A percentile compares a stretch with the other conserved stretches of the same genome.
Evolutionary conservation across 2,888 invertebrate species (phyloP).

Genomic region (Salticus scenicus): DNA sequence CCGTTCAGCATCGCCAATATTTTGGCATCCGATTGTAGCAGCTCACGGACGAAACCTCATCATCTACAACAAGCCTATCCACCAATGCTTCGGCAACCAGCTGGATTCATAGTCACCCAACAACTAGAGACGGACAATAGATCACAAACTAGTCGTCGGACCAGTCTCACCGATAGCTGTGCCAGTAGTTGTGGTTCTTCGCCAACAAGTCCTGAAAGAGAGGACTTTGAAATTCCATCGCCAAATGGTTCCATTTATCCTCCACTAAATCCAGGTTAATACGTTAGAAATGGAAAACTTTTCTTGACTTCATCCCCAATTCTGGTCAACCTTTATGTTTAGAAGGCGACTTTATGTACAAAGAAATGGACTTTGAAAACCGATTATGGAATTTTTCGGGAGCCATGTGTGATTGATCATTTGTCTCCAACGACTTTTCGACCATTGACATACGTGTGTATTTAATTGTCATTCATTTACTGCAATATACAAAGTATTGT

Average conservation of each 20-base stretch:
- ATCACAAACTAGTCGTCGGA: slow-evolving; percentile 29
- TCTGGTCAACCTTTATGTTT: slow-evolving; percentile 48
- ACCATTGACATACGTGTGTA: slow-evolving; percentile 4
- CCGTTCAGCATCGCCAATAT: slow-evolving; percentile 70
- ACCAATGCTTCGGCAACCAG: slow-evolving; percentile 48
- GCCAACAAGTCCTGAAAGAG: slow-evolving; percentile 35
- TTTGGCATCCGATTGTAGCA: slow-evolving; percentile 49
- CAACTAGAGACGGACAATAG: background rate
- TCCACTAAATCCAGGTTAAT: slow-evolving; percentile 38
- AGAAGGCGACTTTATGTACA: background rate
- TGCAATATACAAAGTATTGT: slow-evolving; percentile 17
- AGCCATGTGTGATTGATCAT: background rate
- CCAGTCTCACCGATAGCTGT: slow-evolving; percentile 57
- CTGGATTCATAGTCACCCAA: slow-evolving; percentile 60
- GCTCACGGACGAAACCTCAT: background rate
- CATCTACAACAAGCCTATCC: slow-evolving; percentile 19
- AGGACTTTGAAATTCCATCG: slow-evolving; percentile 43
- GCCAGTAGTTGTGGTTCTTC: slow-evolving; percentile 49
- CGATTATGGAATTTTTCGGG: background rate
- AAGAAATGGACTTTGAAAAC: background rate
- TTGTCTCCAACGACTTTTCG: background rate
- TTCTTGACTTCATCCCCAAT: background rate
- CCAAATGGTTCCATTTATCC: slow-evolving; percentile 30
- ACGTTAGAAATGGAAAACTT: background rate
- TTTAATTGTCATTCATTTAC: background rate